Conservation (phyloP, 2,113 vertebrate genomes). For the Ornithorhynchus anatinus region DNA sequence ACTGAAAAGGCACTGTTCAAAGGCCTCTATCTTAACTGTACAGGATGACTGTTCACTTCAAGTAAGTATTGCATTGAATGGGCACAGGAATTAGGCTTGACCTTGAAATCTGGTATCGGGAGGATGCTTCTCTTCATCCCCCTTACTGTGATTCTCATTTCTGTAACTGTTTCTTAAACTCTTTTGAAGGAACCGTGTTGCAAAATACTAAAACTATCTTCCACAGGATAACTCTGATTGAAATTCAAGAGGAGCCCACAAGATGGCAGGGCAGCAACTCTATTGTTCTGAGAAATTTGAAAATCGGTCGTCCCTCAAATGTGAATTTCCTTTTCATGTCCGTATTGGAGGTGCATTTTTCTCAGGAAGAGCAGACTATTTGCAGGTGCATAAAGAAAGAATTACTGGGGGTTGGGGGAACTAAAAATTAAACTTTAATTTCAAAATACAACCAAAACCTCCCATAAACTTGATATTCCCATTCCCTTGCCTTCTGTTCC, state of each 20-base stretch:
- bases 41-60: no score
- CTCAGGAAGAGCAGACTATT: not conserved
- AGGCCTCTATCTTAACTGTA: no score
- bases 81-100: no score
- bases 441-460: no score
- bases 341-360: not conserved
- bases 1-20: no score
- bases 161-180: not conserved
- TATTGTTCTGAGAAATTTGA: not conserved
- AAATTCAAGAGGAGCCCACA: not conserved
- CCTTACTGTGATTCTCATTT: not conserved
- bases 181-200: not conserved
- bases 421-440: no score
- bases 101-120: no score
- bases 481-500: no score
- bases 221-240: not conserved
- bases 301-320: fast-evolving
- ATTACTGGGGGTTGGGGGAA: no score
- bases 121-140: not conserved
- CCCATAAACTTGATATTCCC: no score
- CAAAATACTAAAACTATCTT: not conserved
- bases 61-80: no score
- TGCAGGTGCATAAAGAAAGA: no score
- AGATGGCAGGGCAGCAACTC: conserved; percentile 37
- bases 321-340: not conserved